Evolutionary conservation across 2,797 vertebrate genomes (phyloP).

Genomic region (Chelonia mydas): DNA sequence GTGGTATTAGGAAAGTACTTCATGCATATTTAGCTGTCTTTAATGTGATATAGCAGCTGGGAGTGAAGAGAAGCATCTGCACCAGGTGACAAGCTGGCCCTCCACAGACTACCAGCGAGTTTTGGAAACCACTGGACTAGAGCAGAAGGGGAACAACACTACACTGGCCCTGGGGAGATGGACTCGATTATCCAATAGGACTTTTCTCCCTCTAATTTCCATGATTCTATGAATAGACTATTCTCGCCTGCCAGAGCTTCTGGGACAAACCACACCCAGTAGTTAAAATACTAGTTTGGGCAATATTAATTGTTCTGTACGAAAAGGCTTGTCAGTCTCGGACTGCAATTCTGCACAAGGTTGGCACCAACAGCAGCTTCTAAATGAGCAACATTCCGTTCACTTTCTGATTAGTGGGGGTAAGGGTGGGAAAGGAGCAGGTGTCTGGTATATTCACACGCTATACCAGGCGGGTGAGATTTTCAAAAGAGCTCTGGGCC

Average conservation of each 20-base stretch:
- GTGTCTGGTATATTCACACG: neutral
- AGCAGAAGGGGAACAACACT: neutral
- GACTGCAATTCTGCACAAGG: neutral
- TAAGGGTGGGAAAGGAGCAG: neutral
- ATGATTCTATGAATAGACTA: neutral
- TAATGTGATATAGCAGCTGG: neutral
- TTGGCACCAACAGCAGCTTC: neutral
- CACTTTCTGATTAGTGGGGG: rapidly evolving
- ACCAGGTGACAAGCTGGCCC: rapidly evolving
- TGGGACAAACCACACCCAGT: neutral
- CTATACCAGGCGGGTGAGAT: neutral
- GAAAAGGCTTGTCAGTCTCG: neutral
- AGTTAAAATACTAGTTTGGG: neutral
- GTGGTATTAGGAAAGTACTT: neutral
- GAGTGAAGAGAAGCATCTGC: neutral
- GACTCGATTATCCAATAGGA: neutral
- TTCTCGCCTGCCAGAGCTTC: neutral
- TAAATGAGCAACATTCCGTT: neutral
- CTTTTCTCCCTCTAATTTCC: neutral
- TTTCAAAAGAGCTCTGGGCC: neutral
- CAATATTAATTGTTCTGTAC: neutral
- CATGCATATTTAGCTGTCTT: neutral
- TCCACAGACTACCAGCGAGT: rapidly evolving
- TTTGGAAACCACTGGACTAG: neutral
- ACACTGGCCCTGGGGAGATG: neutral